Evolutionary conservation across 2,797 vertebrate species (phyloP), one percentile per base, ranked within the genome.

Genomic region (Hoplostethus mediterraneus): DNA sequence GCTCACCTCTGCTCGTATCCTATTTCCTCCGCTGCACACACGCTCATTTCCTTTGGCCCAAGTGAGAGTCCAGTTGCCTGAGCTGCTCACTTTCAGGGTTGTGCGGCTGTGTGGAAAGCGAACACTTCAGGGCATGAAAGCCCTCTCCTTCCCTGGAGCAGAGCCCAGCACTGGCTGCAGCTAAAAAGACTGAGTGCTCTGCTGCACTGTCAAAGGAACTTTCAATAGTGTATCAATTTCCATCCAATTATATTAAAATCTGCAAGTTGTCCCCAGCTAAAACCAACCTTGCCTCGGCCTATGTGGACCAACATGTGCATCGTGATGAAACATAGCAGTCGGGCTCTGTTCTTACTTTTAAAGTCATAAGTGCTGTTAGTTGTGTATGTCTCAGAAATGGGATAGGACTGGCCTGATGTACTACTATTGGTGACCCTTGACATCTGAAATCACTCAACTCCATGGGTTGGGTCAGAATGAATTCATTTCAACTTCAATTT

Each of bases 1-100:
- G 64, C 85, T 84, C 84, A 80, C 82, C 28, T 84, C 73, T 60
- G 49, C 68, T 81, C 71, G 14, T 78, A 81, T 91, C 74, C 73
- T 67, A 53, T 90, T 86, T 79, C 87, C 70, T 79, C 31, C 48
- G 16, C 64, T 60, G 62, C 61, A 70, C 49, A 67, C 57, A 71
- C 68, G 67, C 71, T 84, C 36, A 79, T 86, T 90, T 89, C 82
- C 75, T 75, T 70, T 45, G 61, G 44, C 67, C 63, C 68, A 64
- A 79, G 59, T 63, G 31, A 70, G 64, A 62, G 71, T 49, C 62
- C 62, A 44, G 70, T 67, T 55, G 65, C 79, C 75, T 75, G 54
- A 49, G 62, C 77, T 67, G 54, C 82, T 81, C 65, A 75, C 66
- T 84, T 78, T 71, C 67, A 76, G 75, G 16, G 58, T 52, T 75